These are phyloP conservation scores for Rambutsinella grinnellia DNA, from an alignment of 2,888 invertebrate genomes.

Conservation along the genomic window DNA sequence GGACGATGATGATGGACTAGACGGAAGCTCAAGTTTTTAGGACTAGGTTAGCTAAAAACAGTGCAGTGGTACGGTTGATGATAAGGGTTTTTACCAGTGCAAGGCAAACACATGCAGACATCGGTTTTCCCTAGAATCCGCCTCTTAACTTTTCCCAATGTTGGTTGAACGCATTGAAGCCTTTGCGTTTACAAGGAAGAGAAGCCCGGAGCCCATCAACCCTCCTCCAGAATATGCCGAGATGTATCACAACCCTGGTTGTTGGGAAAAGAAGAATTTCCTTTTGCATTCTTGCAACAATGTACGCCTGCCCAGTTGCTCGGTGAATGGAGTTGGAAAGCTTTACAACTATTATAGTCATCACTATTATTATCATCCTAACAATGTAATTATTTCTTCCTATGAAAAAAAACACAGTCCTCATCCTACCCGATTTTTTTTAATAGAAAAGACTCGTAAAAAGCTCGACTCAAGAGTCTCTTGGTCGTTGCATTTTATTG, in stretches of 20 bases:
- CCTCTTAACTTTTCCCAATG: not conserved
- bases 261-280: constrained; percentile 23
- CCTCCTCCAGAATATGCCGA: constrained; percentile 37
- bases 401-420: not conserved
- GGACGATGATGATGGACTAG: not conserved
- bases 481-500: not conserved
- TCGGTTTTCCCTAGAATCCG: not conserved
- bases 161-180: not conserved
- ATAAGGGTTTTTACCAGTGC: not conserved
- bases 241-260: constrained; percentile 23
- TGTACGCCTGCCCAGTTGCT: constrained; percentile 6
- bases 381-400: not conserved
- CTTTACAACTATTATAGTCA: not conserved
- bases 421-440: not conserved
- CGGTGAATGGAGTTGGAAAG: not conserved
- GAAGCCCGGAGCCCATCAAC: constrained; percentile 35
- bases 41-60: not conserved
- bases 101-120: not conserved
- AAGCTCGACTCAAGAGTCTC: not conserved
- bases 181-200: not conserved
- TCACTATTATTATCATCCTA: not conserved
- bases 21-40: not conserved
- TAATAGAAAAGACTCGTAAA: not conserved
- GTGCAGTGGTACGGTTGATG: not conserved
- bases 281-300: constrained; percentile 7